Base-by-base conservation (phyloP, 2,888 invertebrate species). In the Machimus atricapillus region DNA sequence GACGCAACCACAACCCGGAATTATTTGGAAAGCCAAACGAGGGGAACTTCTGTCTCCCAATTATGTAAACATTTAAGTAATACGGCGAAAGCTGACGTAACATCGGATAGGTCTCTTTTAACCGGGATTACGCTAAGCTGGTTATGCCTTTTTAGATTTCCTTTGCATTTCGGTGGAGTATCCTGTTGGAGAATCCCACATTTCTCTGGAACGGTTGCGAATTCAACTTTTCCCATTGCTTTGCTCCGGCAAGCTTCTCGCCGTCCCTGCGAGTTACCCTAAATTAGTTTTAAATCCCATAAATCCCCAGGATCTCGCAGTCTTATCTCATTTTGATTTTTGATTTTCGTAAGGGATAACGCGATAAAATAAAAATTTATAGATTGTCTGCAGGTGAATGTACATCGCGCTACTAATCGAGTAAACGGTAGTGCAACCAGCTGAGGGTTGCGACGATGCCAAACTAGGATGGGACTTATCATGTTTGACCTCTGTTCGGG, bases 71-170 rank as follows among this genome's bases (percentile, higher is more conserved):
- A 46, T 40, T 79, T 79, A 79, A 79, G 52, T 46, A 52, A 27
- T 79, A 52, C 79, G 79, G 16, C 27, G 52, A 79, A 79, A 79
- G 79, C 79, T 23, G 52, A 52, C 79, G 52, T 16, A 79, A 79
- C 52, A 79, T 27, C 79, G 52, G 78, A 78, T 78, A 78, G 78
- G 79, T 79, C 79, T 52, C 52, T 79, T 79, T 40, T 79, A 79
- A 52, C 79, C 52, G 27, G 79, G 79, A 79, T 79, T 79, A 79
- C 79, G 27, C 23, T 79, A 79, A 79, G 79, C 79, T 31, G 52
- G 46, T 79, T 79, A 79, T 79, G 79, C 52, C 79, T 52, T 79
- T 79, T 79, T 79, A 79, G 79, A 79, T 79, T 79, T 79, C 31
- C 52, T 79, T 46, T 46, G 79, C 79, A 79, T 79, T 52, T 27